A percentile compares a stretch with the other conserved stretches of the same genome.
Conservation (phyloP, 2,888 invertebrate species). For the Tetramorium bicarinatum region DNA sequence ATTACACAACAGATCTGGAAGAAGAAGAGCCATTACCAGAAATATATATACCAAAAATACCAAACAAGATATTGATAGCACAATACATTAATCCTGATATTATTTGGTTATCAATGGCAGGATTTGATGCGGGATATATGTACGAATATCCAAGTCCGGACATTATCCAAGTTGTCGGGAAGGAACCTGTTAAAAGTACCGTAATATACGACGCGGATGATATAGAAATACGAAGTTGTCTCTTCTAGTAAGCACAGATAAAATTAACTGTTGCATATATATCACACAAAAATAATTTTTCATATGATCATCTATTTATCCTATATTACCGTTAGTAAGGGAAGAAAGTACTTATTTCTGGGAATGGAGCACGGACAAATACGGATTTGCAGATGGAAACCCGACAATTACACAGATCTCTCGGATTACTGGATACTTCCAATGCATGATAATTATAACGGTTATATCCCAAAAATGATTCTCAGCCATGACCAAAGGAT, state of each 20-base stretch:
- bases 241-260: slow-evolving; percentile 87
- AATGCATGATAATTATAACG: slow-evolving; percentile 92
- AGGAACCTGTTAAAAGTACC: slow-evolving; percentile 86
- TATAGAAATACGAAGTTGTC: slow-evolving; percentile 88
- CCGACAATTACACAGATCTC: slow-evolving; percentile 87
- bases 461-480: slow-evolving; percentile 89
- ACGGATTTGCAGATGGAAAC: slow-evolving; percentile 87
- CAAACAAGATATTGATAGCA: slow-evolving; percentile 88
- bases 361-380: slow-evolving; percentile 89
- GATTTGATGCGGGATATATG: slow-evolving; percentile 90
- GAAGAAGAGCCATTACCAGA: slow-evolving; percentile 87
- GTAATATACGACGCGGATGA: slow-evolving; percentile 88
- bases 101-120: slow-evolving; percentile 89
- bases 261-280: neutral
- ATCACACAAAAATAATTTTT: neutral
- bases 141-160: slow-evolving; percentile 87
- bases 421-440: slow-evolving; percentile 90
- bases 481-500: slow-evolving; percentile 89
- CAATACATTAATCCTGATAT: slow-evolving; percentile 87
- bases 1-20: slow-evolving; percentile 87
- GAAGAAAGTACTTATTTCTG: slow-evolving; percentile 88
- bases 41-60: slow-evolving; percentile 87
- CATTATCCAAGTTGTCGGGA: slow-evolving; percentile 81
- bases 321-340: slow-evolving; percentile 67
- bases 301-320: neutral